These are phyloP conservation scores for Eulemur coronatus DNA, from an alignment of 2,797 vertebrate genomes.

Conservation along the genomic window DNA sequence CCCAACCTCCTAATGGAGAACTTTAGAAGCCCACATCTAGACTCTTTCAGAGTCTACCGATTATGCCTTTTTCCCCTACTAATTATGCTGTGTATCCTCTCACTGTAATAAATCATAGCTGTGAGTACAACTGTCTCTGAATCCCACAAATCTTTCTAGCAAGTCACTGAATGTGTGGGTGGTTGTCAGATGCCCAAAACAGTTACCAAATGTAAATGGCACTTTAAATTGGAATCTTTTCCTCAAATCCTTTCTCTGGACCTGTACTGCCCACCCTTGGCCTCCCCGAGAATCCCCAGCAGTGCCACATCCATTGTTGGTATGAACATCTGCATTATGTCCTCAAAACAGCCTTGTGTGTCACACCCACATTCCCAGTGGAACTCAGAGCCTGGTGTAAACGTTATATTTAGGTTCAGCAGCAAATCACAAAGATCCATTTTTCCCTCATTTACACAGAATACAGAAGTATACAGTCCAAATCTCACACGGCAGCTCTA, in stretches of 20 bases:
- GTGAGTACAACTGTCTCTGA: neutral
- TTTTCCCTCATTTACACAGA: neutral
- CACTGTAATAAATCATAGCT: neutral
- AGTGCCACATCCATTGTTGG: neutral
- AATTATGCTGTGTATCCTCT: neutral
- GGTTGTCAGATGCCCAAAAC: neutral
- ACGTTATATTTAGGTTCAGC: neutral
- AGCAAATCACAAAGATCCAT: neutral
- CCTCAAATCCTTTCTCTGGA: constrained; percentile 15
- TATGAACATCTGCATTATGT: neutral
- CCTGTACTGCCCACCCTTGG: neutral
- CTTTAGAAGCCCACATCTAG: neutral
- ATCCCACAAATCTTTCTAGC: neutral
- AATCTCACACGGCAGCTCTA: neutral
- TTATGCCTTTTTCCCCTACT: neutral
- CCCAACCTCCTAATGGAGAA: neutral
- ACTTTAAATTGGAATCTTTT: constrained; percentile 26
- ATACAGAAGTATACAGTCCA: neutral
- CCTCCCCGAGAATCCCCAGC: neutral
- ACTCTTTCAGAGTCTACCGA: neutral
- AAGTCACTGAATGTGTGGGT: neutral
- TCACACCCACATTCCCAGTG: neutral
- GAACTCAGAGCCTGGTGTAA: neutral
- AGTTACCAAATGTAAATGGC: constrained; percentile 18
- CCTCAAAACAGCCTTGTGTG: neutral